Evolutionary conservation across 2,113 vertebrate species (phyloP).

Genomic region (Erythrolamprus reginae): DNA sequence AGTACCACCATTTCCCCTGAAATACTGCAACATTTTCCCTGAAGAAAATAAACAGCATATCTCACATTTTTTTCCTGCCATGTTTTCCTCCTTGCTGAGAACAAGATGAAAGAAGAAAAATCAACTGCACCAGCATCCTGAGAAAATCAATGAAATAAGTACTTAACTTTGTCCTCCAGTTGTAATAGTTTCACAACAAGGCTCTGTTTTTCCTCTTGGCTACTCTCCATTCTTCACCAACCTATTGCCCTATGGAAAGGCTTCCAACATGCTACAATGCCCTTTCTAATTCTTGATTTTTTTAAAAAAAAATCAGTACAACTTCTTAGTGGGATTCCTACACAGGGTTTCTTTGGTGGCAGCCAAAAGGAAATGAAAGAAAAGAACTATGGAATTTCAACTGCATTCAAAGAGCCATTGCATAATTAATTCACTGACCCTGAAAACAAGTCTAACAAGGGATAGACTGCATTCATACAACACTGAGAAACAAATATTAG

Average conservation of each 20-base stretch:
- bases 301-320: not conserved
- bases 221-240: not conserved
- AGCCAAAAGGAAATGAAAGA: not conserved
- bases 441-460: not conserved
- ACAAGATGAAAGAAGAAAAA: not conserved
- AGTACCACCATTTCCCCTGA: not conserved
- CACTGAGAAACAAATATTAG: not conserved
- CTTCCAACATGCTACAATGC: not conserved
- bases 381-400: not conserved
- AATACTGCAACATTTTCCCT: not conserved
- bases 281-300: not conserved
- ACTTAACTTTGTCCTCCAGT: not conserved
- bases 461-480: not conserved
- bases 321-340: not conserved
- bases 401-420: not conserved
- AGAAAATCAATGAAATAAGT: not conserved
- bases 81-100: not conserved
- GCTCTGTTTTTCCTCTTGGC: not conserved
- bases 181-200: not conserved
- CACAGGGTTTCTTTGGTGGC: not conserved
- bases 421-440: not conserved
- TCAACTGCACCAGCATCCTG: not conserved
- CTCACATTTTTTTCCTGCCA: not conserved
- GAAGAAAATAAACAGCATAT: not conserved
- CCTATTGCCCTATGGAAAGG: not conserved